Evolutionary conservation across 2,797 vertebrate species (phyloP).

Genomic region (Cossypha niveicapilla): DNA sequence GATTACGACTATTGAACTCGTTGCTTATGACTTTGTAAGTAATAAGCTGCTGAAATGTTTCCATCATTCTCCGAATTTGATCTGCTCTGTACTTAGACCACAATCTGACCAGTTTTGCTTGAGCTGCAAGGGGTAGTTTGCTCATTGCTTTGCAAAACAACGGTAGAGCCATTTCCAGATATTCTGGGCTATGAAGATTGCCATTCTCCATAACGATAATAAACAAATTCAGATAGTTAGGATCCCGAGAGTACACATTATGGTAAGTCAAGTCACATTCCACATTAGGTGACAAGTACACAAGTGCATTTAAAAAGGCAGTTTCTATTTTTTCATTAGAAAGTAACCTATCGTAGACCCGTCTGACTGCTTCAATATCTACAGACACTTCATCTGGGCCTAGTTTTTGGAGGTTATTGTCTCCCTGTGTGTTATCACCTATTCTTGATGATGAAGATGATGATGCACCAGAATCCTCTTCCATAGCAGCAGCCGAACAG

Average conservation of each 20-base stretch:
- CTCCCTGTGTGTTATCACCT: slow-evolving; percentile 77
- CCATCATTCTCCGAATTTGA: slow-evolving; percentile 91
- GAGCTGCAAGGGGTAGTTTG: slow-evolving; percentile 89
- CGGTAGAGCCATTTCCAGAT: slow-evolving; percentile 92
- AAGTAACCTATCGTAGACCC: slow-evolving; percentile 89
- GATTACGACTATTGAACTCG: slow-evolving; percentile 88
- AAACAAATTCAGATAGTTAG: slow-evolving; percentile 96
- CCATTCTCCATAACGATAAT: slow-evolving; percentile 96
- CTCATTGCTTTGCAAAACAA: slow-evolving; percentile 98
- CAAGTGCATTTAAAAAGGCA: slow-evolving; percentile 92
- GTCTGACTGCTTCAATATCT: slow-evolving; percentile 88
- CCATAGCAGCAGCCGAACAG: slow-evolving; percentile 83
- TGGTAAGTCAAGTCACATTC: slow-evolving; percentile 98
- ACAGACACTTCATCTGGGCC: slow-evolving; percentile 85
- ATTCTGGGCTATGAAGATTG: slow-evolving; percentile 98
- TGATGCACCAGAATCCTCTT: slow-evolving; percentile 79
- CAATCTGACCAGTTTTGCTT: slow-evolving; percentile 86
- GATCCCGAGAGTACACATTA: slow-evolving; percentile 90
- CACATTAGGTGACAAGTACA: slow-evolving; percentile 94
- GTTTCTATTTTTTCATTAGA: slow-evolving; percentile 90
- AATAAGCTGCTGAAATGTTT: slow-evolving; percentile 98
- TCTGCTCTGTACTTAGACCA: slow-evolving; percentile 87
- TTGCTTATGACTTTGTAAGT: slow-evolving; percentile 97
- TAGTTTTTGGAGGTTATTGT: slow-evolving; percentile 74
- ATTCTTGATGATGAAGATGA: slow-evolving; percentile 79